Base-by-base conservation (phyloP, 2,113 vertebrate genomes). In the Abramis brama region DNA sequence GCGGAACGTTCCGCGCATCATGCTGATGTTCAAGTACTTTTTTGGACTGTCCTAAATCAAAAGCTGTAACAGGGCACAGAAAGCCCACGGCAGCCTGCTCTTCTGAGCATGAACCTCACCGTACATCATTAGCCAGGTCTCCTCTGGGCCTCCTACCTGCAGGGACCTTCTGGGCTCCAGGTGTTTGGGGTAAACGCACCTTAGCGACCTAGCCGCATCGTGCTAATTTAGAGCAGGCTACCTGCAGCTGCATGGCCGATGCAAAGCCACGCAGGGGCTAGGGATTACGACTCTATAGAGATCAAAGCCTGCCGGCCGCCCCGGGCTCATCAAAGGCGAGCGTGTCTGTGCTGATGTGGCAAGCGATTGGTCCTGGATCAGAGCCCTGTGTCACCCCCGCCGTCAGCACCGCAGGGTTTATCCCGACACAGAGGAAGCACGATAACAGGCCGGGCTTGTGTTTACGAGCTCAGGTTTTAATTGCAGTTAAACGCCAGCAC, bases 251-350 rank as follows among this genome's bases (percentile, higher is more conserved):
- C 87, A 91, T 88, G 89, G 91, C 88, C 86, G 90, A 82, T 79
- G 75, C 82, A 57, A 87, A 89, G 91, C 91, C 85, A 91, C 64
- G 81, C 52, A 85, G 87, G 91, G 89, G 92, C 91, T 88, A 90
- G 84, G 92, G 92, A 95, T 95, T 94, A 95, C 90, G 93, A 94
- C 94, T 94, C 93, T 91, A 90, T 95, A 95, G 95, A 95, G 92
- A 95, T 95, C 93, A 95, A 95, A 95, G 93, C 86, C 87, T 74
- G 88, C 62, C 10, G 70, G 86, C 62, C 78, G 92, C 91, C 93
- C 93, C 91, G 89, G 89, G 90, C 92, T 91, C 90, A 95, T 95
- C 95, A 95, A 95, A 95, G 93, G 92, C 92, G 89, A 94, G 92
- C 89, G 91, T 91, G 92, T 93, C 91, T 89, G 89, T 55, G 86